Evolutionary conservation across 2,888 invertebrate species (phyloP).

Genomic region (Coenonympha glycerion): DNA sequence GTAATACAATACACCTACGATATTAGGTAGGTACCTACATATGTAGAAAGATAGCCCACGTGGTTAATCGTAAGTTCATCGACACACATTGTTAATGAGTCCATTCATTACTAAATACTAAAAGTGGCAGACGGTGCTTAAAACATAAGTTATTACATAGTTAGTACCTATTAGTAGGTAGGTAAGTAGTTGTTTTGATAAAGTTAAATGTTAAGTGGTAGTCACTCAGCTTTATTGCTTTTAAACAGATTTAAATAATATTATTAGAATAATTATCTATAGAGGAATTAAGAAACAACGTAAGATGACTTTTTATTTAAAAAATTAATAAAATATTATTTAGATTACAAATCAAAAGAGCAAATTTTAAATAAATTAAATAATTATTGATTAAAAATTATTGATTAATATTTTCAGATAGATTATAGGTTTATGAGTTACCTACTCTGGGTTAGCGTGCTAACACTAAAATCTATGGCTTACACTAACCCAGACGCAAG

Average conservation of each 20-base stretch:
- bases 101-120: slow-evolving; percentile 14
- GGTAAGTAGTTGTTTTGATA: background rate
- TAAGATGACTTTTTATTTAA: background rate
- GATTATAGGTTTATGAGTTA: too few relatives aligned
- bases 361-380: too few relatives aligned
- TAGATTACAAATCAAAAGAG: background rate
- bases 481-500: too few relatives aligned
- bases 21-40: too few relatives aligned
- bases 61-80: slow-evolving; percentile 10
- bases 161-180: too few relatives aligned
- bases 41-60: background rate
- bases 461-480: too few relatives aligned
- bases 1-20: too few relatives aligned
- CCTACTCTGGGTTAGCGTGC: too few relatives aligned
- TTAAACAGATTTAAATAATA: too few relatives aligned
- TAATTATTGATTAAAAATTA: too few relatives aligned
- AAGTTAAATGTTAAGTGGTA: background rate
- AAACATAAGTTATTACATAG: too few relatives aligned
- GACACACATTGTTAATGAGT: slow-evolving; percentile 13
- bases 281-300: background rate
- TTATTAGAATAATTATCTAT: background rate
- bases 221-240: background rate
- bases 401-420: too few relatives aligned
- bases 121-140: slow-evolving; percentile 4
- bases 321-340: background rate